Evolutionary conservation across 2,113 vertebrate genomes (phyloP), one percentile per base, ranked within the genome.

Genomic region (Talpa occidentalis): DNA sequence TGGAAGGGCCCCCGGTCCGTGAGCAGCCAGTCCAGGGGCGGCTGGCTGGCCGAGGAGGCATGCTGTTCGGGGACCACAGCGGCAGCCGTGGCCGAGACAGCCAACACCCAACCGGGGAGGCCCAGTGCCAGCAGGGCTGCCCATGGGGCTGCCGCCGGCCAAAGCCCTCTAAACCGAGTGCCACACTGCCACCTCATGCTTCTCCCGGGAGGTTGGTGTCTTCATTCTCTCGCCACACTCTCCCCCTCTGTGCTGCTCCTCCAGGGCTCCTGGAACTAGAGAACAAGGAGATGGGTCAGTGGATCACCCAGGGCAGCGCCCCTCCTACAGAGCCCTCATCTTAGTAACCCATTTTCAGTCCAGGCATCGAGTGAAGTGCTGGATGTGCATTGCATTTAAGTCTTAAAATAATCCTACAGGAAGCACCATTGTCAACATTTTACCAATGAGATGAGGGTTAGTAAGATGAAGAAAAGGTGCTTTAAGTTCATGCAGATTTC

Each of bases 1-100:
- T 99, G 99, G 98, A 99, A 99, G 49, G 99, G 99, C 79, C 99
- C 99, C 52, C 99, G 99, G 97, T 99, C 99, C 0, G 99, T 99
- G 95, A 99, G 99, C 96, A 99, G 98, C 99, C 99, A 99, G 98
- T 99, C 99, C 91, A 99, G 98, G 64, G 99, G 99, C 2, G 98
- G 62, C 62, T 97, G 98, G 79, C 94, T 94, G 0, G 98, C 95
- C 6, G 98, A 42, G 0, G 97, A 93, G 95, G 66, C 98, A 98
- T 80, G 98, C 95, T 84, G 98, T 96, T 97, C 98, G 2, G 87
- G 82, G n/a, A 96, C 56, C 16, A 92, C 87, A 0, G 93, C 95
- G 0, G 95, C 83, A 0, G 93, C 95, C 0, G 98, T 97, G 96
- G 97, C 94, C 3, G 94, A 96, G 73, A 79, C 97, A 37, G 94